Base-by-base conservation (phyloP, 1,140 invertebrate species). In the Idris sp. region DNA sequence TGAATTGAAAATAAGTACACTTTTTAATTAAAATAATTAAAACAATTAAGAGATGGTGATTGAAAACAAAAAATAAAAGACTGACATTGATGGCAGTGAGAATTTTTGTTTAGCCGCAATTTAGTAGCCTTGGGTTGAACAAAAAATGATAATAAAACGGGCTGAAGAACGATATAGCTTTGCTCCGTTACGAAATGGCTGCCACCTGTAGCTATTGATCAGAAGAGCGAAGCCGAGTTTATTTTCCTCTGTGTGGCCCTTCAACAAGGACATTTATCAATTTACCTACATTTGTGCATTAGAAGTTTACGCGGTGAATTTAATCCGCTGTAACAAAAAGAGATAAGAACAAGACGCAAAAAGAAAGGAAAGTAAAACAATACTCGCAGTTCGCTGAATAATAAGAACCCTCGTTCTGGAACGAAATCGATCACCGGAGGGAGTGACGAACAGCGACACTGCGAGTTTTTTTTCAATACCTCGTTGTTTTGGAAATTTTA, bases 151-250 rank as follows among this genome's bases (percentile, higher is more conserved):
- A 19, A 8, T 26, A 14, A 30, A 46, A 54, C 44, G 46, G 48
- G 19, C 19, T 35, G 61, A 53, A 38, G 46, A 44, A 53, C 46
- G 36, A 62, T 69, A 64, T 59, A 73, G 48, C 43, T 51, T 53
- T 31, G 28, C 56, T 72, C 77, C 77, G 84, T 79, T 85, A 81
- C 85, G 83, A 86, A 88, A 87, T 88, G 86, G 85, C 83, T 87
- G 84, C 86, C 86, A 87, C 86, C 86, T 87, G 86, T 87, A 87
- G 86, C 86, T 88, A 87, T 88, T 87, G 86, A 87, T 87, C 86
- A 85, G 83, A 73, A 83, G 81, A 78, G 74, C 79, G 78, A 85
- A 80, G 75, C 76, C 75, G 76, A 83, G 83, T 82, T 77, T 81
- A 81, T 84, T 84, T 83, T 75, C 79, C 77, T 75, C 51, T 40